These are phyloP conservation scores for Umimayanthus kanabou DNA, from an alignment of 92 coral and sea anemone species.

Conservation along the genomic window DNA sequence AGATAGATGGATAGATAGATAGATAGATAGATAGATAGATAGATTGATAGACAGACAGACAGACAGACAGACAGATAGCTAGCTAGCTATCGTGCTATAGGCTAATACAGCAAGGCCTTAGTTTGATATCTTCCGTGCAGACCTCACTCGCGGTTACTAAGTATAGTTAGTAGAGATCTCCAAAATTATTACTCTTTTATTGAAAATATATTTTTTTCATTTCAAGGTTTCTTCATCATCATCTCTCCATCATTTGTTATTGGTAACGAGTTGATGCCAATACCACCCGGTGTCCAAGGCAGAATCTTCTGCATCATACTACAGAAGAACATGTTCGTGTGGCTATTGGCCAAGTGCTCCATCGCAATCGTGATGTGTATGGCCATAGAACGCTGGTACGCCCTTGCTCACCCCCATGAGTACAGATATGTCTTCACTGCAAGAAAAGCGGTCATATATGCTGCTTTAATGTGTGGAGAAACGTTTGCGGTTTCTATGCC, in stretches of 20 bases:
- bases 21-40: too few relatives aligned
- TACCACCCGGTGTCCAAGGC: slow-evolving; percentile 13
- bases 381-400: slow-evolving; percentile 25
- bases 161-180: too few relatives aligned
- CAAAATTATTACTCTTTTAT: too few relatives aligned
- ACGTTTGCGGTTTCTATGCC: slow-evolving; percentile 11
- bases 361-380: slow-evolving; percentile 11
- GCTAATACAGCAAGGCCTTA: too few relatives aligned
- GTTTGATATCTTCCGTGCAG: too few relatives aligned
- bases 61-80: too few relatives aligned
- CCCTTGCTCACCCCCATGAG: slow-evolving; percentile 23
- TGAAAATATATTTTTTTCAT: neutral
- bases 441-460: neutral
- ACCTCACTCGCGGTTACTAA: too few relatives aligned
- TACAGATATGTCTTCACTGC: slow-evolving; percentile 9
- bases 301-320: slow-evolving; percentile 3
- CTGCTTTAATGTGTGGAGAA: neutral
- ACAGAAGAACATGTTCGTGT: slow-evolving; percentile 12
- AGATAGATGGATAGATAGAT: too few relatives aligned
- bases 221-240: slow-evolving; percentile 13
- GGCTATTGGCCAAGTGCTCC: slow-evolving; percentile 25
- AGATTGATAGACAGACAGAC: too few relatives aligned
- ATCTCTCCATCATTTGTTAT: slow-evolving; percentile 27
- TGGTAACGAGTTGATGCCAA: slow-evolving; percentile 31
- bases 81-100: too few relatives aligned